These are phyloP conservation scores for Chlorodrepanis virens DNA, from an alignment of 2,113 vertebrate species.

Conservation along the genomic window DNA sequence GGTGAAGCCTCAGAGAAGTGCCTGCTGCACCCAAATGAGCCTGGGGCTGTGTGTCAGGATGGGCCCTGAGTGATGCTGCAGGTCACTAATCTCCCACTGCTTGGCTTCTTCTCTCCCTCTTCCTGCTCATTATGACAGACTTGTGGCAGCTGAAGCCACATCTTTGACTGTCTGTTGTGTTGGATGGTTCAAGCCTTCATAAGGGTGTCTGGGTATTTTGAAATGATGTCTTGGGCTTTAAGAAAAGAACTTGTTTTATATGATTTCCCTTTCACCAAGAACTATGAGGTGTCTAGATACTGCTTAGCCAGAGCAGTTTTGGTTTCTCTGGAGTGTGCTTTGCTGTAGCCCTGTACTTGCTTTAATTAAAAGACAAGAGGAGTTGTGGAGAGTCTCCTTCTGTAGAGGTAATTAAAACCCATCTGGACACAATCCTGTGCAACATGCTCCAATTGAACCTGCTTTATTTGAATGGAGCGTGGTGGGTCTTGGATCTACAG, in stretches of 20 bases:
- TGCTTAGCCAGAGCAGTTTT: neutral
- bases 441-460: neutral
- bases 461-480: neutral
- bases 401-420: neutral
- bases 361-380: neutral
- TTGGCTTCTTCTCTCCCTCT: neutral
- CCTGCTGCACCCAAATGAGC: fast-evolving
- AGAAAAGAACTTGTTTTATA: neutral
- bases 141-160: fast-evolving
- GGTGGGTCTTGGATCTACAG: neutral
- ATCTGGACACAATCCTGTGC: neutral
- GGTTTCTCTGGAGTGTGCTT: neutral
- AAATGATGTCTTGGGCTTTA: neutral
- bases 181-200: neutral
- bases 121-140: neutral
- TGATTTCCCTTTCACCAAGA: neutral
- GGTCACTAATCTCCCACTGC: neutral
- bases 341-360: neutral
- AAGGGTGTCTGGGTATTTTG: neutral
- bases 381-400: neutral
- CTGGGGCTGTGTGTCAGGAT: neutral
- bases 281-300: neutral
- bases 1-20: neutral
- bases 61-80: neutral
- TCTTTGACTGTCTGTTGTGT: neutral